These are phyloP conservation scores for Bovichtus variegatus DNA, from an alignment of 2,797 vertebrate species.

Conservation along the genomic window DNA sequence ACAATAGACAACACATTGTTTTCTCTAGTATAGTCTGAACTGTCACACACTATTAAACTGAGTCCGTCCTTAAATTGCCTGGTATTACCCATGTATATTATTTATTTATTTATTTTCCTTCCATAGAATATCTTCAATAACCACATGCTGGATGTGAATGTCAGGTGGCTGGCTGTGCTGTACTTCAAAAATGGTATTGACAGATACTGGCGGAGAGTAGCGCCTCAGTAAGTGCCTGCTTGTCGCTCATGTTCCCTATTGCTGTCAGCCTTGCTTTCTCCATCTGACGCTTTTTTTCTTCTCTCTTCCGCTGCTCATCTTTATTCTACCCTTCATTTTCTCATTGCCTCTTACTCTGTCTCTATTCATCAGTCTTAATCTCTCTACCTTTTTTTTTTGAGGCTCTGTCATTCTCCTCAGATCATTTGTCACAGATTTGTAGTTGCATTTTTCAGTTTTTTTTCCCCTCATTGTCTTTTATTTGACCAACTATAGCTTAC, in stretches of 20 bases:
- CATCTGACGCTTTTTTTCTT: slow-evolving; percentile 20
- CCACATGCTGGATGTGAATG: slow-evolving; percentile 95
- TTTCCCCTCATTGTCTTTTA: slow-evolving; percentile 35
- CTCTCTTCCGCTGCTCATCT: slow-evolving; percentile 8
- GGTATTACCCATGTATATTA: neutral
- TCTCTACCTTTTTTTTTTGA: slow-evolving; percentile 23
- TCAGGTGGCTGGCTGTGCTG: slow-evolving; percentile 96
- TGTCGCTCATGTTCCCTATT: slow-evolving; percentile 1
- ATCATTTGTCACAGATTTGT: slow-evolving; percentile 40
- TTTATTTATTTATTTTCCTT: no score
- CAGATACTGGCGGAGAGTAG: slow-evolving; percentile 97
- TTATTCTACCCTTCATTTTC: slow-evolving; percentile 26
- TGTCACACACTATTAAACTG: slow-evolving; percentile 8
- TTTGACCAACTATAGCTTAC: slow-evolving; percentile 33
- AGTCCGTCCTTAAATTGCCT: slow-evolving; percentile 14
- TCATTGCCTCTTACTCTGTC: slow-evolving; percentile 23
- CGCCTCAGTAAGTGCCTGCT: slow-evolving; percentile 92
- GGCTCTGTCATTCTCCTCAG: slow-evolving; percentile 16
- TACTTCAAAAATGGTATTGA: slow-evolving; percentile 99
- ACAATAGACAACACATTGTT: neutral
- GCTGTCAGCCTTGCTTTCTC: slow-evolving; percentile 15
- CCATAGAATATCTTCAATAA: slow-evolving; percentile 96
- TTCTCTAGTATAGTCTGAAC: neutral
- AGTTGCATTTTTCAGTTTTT: slow-evolving; percentile 21
- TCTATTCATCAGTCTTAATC: slow-evolving; percentile 58